Evolutionary conservation across 2,797 vertebrate species (phyloP), one percentile per base, ranked within the genome.

Genomic region (Caiman crocodilus): DNA sequence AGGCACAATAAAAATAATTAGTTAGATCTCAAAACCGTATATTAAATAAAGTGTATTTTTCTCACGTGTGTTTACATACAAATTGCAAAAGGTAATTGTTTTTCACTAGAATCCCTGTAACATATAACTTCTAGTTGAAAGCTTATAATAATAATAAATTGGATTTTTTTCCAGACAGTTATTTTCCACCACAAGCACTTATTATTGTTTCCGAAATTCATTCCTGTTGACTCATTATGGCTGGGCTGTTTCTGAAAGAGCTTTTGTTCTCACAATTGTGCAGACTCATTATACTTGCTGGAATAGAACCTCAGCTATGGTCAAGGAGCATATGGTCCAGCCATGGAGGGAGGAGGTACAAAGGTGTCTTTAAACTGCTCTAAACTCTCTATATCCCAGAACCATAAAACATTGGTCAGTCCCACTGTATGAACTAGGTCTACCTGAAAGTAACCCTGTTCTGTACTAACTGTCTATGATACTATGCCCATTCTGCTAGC

Each of bases 231-330:
- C 32, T 94, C 61, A 80, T 28, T 74, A 69, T 69, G 91, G 79
- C 81, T 92, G 90, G 90, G 87, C 20, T 88, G 74, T 90, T 74
- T 63, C 83, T 92, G 30, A 93, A 88, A 84, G 63, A 92, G 56
- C 69, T 92, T 94, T 95, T 92, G 57, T 95, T 91, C 76, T 93
- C 74, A 76, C 21, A 92, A 73, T 92, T 74, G 80, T 91, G 87
- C 25, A 59, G 74, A 26, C 59, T 94, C 76, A 21, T n/a, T 90
- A 4, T 77, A 80, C 87, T 91, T 79, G 87, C 84, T 80, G 69
- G 18, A 74, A 79, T 15, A 58, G n/a, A 79, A 35, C 71, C 28
- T 94, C 86, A 89, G 78, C 42, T 69, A 30, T 78, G 76, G 61
- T 64, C 83, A 91, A 89, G n/a, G 85, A 89, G n/a, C 56, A 2